These are phyloP conservation scores for Dyspetes luteomarginatus DNA, from an alignment of 2,888 invertebrate species.

Conservation along the genomic window DNA sequence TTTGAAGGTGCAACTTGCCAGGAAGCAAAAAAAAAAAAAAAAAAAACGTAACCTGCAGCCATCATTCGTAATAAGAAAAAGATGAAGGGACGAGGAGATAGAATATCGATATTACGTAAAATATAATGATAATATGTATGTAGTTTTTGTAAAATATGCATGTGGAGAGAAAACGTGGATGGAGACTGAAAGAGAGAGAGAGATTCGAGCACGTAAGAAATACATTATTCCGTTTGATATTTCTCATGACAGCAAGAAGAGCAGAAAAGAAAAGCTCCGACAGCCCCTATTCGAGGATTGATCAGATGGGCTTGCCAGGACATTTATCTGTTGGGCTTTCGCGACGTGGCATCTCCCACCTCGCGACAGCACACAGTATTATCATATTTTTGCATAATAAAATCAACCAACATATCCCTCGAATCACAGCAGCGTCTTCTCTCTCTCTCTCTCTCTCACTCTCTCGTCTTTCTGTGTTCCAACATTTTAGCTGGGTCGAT, in stretches of 20 bases:
- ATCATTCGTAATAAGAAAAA: too few relatives aligned
- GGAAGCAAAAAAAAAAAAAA: too few relatives aligned
- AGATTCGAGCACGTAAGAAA: constrained; percentile 32
- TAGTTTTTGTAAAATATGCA: too few relatives aligned
- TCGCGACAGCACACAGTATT: constrained; percentile 66
- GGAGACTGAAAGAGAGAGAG: not conserved
- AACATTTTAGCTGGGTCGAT: too few relatives aligned
- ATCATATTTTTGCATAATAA: constrained; percentile 81
- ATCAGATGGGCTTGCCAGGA: constrained; percentile 71
- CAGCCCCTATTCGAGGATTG: constrained; percentile 67
- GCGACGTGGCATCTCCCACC: constrained; percentile 44
- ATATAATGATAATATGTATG: not conserved
- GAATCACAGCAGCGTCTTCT: constrained; percentile 29
- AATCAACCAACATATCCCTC: constrained; percentile 72
- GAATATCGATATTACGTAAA: too few relatives aligned
- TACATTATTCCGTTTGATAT: constrained; percentile 50
- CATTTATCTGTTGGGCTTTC: constrained; percentile 73
- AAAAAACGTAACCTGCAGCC: too few relatives aligned
- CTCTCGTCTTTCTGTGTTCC: too few relatives aligned
- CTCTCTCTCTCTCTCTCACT: not conserved
- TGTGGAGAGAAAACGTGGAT: not conserved
- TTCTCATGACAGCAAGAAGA: constrained; percentile 22
- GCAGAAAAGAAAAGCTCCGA: not conserved
- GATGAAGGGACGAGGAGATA: too few relatives aligned
- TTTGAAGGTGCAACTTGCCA: too few relatives aligned